Base-by-base conservation (phyloP, 2,888 invertebrate genomes). In the Agrotis exclamationis region DNA sequence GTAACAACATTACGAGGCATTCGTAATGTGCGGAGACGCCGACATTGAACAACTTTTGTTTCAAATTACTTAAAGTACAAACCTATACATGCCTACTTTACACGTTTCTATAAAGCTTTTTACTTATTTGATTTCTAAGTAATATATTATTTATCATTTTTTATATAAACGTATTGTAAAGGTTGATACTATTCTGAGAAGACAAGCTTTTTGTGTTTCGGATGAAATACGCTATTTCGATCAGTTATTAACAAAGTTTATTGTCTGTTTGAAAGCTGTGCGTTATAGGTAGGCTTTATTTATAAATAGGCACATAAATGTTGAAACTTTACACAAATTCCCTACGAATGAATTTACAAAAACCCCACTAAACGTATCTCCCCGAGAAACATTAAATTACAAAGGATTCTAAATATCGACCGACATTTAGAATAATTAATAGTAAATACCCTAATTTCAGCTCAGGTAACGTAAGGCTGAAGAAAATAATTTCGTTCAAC, bases 1-100 rank as follows among this genome's bases (percentile, higher is more conserved):
- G 86, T 86, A 88, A 88, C 84, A 86, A 80, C 83, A 79, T 87
- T 80, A 85, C 71, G 80, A 84, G 86, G 88, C 86, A 83, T 87
- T 86, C 83, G 82, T 85, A 86, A 85, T 82, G 76, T 77, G 76
- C 68, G 69, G 79, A 79, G 81, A 85, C 83, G 79, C 77, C 74
- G 74, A 76, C 77, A 77, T 39, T 74, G 72, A 53, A 70, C 59
- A 88, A 84, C 75, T 88, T 88, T 87, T 85, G 85, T 86, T 85
- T 78, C 78, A 80, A 76, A 87, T 84, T 83, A 85, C 74, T 57
- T 70, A 66, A 80, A 76, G 72, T 63, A 76, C 64, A 77, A 83
- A 71, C 69, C 75, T 73, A 85, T 79, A 83, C 56, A 20, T 47
- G 44, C 44, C n/a, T 53, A 33, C 59, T 62, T 39, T 48, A 48